A percentile compares a stretch with the other conserved stretches of the same genome.
These are phyloP conservation scores for Esperia sulphurella DNA, from an alignment of 2,888 invertebrate genomes.

Conservation along the genomic window DNA sequence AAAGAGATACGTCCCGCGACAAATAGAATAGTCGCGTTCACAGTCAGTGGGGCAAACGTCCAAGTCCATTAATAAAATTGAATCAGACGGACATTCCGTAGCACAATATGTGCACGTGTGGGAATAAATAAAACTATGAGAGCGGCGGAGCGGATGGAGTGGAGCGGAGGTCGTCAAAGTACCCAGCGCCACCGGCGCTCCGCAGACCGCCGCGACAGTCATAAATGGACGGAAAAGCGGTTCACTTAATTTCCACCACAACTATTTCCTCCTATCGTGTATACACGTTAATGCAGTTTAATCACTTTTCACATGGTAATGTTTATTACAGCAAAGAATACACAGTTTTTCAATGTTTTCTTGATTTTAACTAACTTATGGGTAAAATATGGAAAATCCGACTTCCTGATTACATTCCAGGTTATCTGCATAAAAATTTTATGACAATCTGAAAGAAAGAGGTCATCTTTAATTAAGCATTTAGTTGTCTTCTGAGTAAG, in stretches of 20 bases:
- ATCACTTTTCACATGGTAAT: too few species aligned
- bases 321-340: too few species aligned
- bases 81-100: constrained; percentile 75
- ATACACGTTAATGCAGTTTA: too few species aligned
- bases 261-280: neutral
- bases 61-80: constrained; percentile 80
- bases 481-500: too few species aligned
- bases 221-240: neutral
- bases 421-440: too few species aligned
- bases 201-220: neutral
- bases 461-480: too few species aligned
- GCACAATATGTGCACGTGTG: constrained; percentile 71
- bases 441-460: too few species aligned
- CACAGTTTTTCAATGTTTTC: too few species aligned
- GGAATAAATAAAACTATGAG: constrained; percentile 53
- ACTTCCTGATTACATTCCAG: too few species aligned
- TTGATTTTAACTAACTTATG: too few species aligned
- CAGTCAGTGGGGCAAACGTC: constrained; percentile 76
- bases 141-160: constrained; percentile 1
- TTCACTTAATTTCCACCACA: constrained; percentile 1
- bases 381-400: too few species aligned
- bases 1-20: constrained; percentile 55
- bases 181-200: neutral
- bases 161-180: neutral
- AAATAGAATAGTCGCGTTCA: constrained; percentile 64